These are phyloP conservation scores for Armadillidium nasatum DNA, from an alignment of 1,140 invertebrate species.

Conservation along the genomic window DNA sequence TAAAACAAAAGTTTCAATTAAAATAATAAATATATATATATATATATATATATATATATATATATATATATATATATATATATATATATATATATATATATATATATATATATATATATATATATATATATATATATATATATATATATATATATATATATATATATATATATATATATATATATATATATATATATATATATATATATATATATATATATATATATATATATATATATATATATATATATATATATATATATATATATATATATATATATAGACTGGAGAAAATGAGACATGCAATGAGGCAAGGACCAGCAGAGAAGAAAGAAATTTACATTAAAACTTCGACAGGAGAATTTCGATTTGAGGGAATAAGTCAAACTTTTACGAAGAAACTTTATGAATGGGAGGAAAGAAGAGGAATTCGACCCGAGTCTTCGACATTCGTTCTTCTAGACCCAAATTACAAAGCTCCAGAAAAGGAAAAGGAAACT, in stretches of 20 bases:
- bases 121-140: no score
- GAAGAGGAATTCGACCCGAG: slow-evolving; percentile 70
- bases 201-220: no score
- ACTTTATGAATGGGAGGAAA: slow-evolving; percentile 85
- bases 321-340: slow-evolving; percentile 62
- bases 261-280: slow-evolving; percentile 33
- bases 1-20: no score
- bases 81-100: no score
- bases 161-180: no score
- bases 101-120: no score
- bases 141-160: no score
- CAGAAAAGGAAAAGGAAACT: slow-evolving; percentile 4
- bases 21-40: no score
- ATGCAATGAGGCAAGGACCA: slow-evolving; percentile 55
- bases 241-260: slow-evolving; percentile 3
- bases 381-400: slow-evolving; percentile 81
- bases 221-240: background rate
- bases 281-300: slow-evolving; percentile 60
- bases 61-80: no score
- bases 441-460: slow-evolving; percentile 72
- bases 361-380: slow-evolving; percentile 77
- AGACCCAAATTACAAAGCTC: slow-evolving; percentile 52
- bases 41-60: no score
- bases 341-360: slow-evolving; percentile 71
- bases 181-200: no score